A percentile compares a stretch with the other conserved stretches of the same genome.
These are phyloP conservation scores for Eulithis testata DNA, from an alignment of 2,888 invertebrate species.

Conservation along the genomic window DNA sequence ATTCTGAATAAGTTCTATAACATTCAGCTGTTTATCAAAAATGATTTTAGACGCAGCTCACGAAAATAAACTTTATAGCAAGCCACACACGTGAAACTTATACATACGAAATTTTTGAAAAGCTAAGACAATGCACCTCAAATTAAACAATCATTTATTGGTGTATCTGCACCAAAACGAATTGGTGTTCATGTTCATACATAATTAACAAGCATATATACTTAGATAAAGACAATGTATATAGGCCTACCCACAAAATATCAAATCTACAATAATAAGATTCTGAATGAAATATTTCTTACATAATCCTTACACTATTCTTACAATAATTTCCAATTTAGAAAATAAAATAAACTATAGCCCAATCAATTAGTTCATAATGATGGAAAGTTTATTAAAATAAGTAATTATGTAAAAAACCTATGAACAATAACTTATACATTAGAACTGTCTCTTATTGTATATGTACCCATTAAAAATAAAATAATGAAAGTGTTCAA, in stretches of 20 bases:
- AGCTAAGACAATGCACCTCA: slow-evolving; percentile 38
- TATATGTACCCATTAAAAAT: slow-evolving; percentile 55
- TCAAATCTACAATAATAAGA: slow-evolving; percentile 41
- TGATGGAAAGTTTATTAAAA: slow-evolving; percentile 28
- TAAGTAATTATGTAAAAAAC: slow-evolving; percentile 34
- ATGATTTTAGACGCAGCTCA: slow-evolving; percentile 17
- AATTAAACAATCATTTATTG: slow-evolving; percentile 20
- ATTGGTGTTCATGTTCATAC: slow-evolving; percentile 22
- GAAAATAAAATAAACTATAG: slow-evolving; percentile 37
- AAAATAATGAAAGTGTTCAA: slow-evolving; percentile 68
- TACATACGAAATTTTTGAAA: slow-evolving; percentile 23
- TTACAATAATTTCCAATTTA: slow-evolving; percentile 36
- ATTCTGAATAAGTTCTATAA: neutral
- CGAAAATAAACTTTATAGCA: slow-evolving; percentile 20
- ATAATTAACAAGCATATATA: slow-evolving; percentile 27
- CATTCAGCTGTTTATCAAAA: slow-evolving; percentile 4
- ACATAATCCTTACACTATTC: slow-evolving; percentile 28
- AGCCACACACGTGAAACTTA: slow-evolving; percentile 36
- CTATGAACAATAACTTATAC: slow-evolving; percentile 39
- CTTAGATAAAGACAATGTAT: slow-evolving; percentile 19
- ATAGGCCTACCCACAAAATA: slow-evolving; percentile 36
- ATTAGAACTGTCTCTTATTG: slow-evolving; percentile 49
- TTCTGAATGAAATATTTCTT: slow-evolving; percentile 37
- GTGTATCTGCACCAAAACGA: slow-evolving; percentile 27
- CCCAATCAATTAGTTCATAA: slow-evolving; percentile 37